phyloP scores from a whole-genome alignment of 2,888 invertebrate genomes.

The Aphelenchoides bicaudatus region DNA sequence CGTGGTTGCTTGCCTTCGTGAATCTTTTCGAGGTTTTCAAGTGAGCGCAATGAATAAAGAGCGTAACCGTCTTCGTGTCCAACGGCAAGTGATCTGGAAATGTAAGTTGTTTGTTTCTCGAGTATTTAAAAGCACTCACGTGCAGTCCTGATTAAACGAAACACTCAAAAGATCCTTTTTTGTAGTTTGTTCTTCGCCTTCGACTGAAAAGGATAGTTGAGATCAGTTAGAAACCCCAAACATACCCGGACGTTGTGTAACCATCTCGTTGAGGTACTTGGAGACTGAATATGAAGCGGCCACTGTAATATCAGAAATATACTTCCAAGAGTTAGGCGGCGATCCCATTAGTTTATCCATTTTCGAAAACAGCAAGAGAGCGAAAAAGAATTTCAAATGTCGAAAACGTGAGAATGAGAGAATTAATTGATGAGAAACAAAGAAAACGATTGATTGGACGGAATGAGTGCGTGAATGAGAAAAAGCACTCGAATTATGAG shows the following conservation, averaged over 20 bases:
- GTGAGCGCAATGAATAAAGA: slow-evolving; percentile 67
- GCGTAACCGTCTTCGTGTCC: slow-evolving; percentile 86
- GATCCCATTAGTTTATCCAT: no score
- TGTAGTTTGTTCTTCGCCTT: slow-evolving; percentile 14
- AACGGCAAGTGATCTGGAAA: slow-evolving; percentile 82
- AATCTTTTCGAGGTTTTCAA: slow-evolving; percentile 32
- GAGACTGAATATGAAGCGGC: slow-evolving; percentile 5
- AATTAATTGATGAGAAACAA: no score
- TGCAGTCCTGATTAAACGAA: slow-evolving; percentile 94
- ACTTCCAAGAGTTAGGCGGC: no score
- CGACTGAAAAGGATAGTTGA: no score
- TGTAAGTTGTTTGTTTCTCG: no score
- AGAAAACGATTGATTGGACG: no score
- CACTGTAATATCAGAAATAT: not conserved
- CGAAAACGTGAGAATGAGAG: no score
- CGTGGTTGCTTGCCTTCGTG: slow-evolving; percentile 47
- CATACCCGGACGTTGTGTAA: slow-evolving; percentile 1
- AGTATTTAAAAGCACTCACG: slow-evolving; percentile 73
- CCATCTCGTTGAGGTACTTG: slow-evolving; percentile 4
- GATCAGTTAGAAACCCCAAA: no score
- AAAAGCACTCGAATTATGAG: no score
- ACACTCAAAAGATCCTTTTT: slow-evolving; percentile 77
- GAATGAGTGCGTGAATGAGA: no score
- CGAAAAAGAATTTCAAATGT: no score
- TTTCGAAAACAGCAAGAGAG: no score